Conservation (phyloP, 2,113 vertebrate species). For the Origma solitaria region DNA sequence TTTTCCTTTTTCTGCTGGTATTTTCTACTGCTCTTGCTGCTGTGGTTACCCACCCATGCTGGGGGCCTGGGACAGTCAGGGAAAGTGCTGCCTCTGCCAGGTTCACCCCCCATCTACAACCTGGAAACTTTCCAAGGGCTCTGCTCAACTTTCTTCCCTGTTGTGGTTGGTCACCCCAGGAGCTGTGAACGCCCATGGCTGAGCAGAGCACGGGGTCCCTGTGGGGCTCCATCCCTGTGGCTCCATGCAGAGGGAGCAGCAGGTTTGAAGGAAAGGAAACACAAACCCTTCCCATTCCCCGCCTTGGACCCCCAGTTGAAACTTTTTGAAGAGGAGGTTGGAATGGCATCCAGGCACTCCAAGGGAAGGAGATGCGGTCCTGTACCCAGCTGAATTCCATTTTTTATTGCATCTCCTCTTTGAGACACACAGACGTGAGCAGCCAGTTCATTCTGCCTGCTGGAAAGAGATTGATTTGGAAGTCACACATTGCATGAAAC, state of each 20-base stretch:
- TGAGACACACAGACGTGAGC: background rate
- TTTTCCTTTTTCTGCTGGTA: background rate
- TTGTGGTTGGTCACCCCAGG: accelerated
- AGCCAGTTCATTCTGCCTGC: background rate
- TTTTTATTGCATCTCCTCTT: background rate
- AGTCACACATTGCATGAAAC: background rate
- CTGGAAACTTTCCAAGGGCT: background rate
- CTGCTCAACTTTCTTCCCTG: background rate
- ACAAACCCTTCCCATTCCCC: background rate
- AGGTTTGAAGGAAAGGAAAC: background rate
- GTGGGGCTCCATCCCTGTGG: background rate
- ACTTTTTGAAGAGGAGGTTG: background rate
- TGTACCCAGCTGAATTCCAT: background rate
- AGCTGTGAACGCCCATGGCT: accelerated
- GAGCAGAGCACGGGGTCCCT: background rate
- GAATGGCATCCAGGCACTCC: background rate
- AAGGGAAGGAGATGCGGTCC: background rate
- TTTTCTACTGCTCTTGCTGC: background rate
- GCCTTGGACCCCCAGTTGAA: accelerated
- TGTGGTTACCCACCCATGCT: accelerated
- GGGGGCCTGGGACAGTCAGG: accelerated
- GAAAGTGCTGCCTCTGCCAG: accelerated
- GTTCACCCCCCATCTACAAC: accelerated
- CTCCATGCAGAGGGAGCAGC: background rate
- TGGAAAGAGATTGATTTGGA: background rate